Base-by-base conservation (phyloP, 2,888 invertebrate genomes). In the Philereme vetulata region DNA sequence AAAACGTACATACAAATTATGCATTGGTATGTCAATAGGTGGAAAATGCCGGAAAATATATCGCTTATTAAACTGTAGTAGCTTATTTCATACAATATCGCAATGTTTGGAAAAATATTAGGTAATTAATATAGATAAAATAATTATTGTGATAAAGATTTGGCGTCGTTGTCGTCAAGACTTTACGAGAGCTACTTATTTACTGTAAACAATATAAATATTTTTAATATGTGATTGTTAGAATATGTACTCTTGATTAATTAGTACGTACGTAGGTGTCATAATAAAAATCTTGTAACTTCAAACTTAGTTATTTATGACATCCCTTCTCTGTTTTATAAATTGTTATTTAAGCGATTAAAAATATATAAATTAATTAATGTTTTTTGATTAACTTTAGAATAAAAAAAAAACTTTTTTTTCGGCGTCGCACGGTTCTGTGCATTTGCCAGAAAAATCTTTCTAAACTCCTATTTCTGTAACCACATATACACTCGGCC, bases 301-400 rank as follows among this genome's bases (percentile, higher is more conserved):
- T 51, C 43, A 45, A 59, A 58, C 65, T 47, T 64, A 70, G 67
- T 63, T 68, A 60, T 65, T 55, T 62, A 70, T 63, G 55, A 65
- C 68, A 65, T 67, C 67, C 66, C 65, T 71, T 67, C 64, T 60
- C 70, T 71, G 67, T 72, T 72, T 72, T 72, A 60, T 70, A 68
- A 68, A 66, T 57, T 71, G 73, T 76, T 72, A 61, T 69, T 58
- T 76, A 76, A 75, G 72, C 63, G 50, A 73, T 71, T 72, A 72
- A 70, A 21, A 70, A 66, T 65, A 62, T 70, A 69, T 56, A 69
- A 70, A 70, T 63, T 40, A 55, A 63, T 35, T 7, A 21, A 48
- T 52, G 8, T 49, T 38, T 45, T 9, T 32, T 38, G 5, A 64
- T 55, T 57, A 1, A 2, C 21, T 21, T 21, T 21, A 21, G 21